phyloP scores from a whole-genome alignment of 2,888 invertebrate species.

The Dicyrtoma fusca region DNA sequence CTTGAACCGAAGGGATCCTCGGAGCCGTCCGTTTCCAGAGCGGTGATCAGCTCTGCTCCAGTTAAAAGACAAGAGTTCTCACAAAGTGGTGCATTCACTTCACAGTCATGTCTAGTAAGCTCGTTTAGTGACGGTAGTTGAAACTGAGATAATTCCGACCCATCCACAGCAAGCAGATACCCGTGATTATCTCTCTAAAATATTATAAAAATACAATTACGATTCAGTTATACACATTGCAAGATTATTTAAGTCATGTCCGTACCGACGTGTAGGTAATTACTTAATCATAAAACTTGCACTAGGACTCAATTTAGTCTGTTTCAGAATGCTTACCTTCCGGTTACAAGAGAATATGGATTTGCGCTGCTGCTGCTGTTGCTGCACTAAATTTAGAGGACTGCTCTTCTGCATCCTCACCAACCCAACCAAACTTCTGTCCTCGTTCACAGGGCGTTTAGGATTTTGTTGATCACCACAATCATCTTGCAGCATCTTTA shows the following conservation, averaged over 20 bases:
- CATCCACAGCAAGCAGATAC: neutral
- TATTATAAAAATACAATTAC: too few species aligned
- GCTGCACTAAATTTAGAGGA: too few species aligned
- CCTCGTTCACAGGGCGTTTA: too few species aligned
- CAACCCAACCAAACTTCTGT: too few species aligned
- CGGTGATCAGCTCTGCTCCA: slow-evolving; percentile 63
- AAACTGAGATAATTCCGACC: neutral
- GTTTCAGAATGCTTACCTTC: neutral
- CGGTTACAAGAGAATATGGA: slow-evolving; percentile 2
- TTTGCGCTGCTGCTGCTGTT: neutral
- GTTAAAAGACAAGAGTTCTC: slow-evolving; percentile 60
- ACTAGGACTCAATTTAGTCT: too few species aligned
- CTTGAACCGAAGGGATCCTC: slow-evolving; percentile 4
- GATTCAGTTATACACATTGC: too few species aligned
- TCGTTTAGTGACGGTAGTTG: neutral
- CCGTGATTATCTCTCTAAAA: slow-evolving; percentile 24
- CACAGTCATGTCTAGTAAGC: slow-evolving; percentile 61
- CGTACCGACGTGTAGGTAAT: too few species aligned
- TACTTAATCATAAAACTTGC: too few species aligned
- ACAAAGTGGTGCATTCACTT: slow-evolving; percentile 64
- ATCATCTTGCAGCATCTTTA: neutral
- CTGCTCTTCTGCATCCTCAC: too few species aligned
- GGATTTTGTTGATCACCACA: too few species aligned
- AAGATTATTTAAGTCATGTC: too few species aligned
- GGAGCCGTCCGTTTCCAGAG: slow-evolving; percentile 59